Percentiles rank a stretch among this genome's conserved stretches.
phyloP scores from a whole-genome alignment of 2,797 vertebrate genomes.

The Falco naumanni region DNA sequence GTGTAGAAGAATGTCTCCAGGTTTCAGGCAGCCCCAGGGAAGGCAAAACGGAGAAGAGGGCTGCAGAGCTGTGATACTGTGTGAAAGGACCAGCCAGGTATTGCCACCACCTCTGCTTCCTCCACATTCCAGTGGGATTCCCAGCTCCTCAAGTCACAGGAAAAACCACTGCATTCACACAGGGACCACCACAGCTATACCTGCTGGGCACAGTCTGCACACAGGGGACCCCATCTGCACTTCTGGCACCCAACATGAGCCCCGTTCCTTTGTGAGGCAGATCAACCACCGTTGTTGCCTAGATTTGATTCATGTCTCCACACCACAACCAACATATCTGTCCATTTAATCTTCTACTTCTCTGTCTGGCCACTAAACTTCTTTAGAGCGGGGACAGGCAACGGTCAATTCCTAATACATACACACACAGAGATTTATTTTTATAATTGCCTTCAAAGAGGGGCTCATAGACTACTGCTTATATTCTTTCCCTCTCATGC shows the following conservation, averaged over 20 bases:
- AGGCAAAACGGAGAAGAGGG: background rate
- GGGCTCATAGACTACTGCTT: background rate
- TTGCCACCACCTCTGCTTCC: background rate
- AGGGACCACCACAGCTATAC: background rate
- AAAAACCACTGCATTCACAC: background rate
- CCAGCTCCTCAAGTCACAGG: background rate
- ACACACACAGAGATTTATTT: background rate
- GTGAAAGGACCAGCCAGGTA: background rate
- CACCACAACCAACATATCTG: background rate
- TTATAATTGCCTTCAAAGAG: background rate
- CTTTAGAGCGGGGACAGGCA: background rate
- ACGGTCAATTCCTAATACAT: background rate
- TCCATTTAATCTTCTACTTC: background rate
- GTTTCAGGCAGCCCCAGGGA: background rate
- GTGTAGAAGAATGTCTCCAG: background rate
- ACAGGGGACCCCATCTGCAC: background rate
- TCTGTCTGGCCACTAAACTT: fast-evolving
- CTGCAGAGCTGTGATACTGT: background rate
- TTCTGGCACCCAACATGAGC: background rate
- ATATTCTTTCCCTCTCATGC: background rate
- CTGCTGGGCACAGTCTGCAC: background rate
- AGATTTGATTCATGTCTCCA: background rate
- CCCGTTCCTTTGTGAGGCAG: background rate
- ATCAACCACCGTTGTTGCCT: too few relatives aligned
- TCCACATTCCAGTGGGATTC: background rate